These are phyloP conservation scores for Samia ricini DNA, from an alignment of 1,140 invertebrate species.

Conservation along the genomic window DNA sequence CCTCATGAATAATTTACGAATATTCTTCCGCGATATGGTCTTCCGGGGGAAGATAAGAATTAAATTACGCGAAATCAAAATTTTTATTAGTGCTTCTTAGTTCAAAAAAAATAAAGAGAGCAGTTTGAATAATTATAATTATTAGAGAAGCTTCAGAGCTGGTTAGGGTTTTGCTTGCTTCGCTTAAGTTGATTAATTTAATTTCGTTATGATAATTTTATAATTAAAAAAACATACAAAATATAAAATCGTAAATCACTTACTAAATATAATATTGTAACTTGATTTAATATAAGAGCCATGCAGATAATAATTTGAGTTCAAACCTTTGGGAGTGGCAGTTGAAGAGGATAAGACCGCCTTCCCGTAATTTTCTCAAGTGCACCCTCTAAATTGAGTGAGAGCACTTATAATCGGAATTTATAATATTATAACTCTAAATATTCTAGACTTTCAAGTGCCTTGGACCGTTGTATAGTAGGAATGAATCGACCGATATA, in stretches of 20 bases:
- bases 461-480: constrained; percentile 31
- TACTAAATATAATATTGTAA: constrained; percentile 22
- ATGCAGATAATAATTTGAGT: constrained; percentile 56
- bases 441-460: constrained; percentile 47
- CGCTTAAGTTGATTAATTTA: not conserved
- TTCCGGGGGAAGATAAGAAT: constrained; percentile 61
- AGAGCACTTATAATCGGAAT: constrained; percentile 69
- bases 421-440: constrained; percentile 73
- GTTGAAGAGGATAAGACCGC: constrained; percentile 60
- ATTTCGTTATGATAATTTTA: not conserved
- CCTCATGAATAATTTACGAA: constrained; percentile 75
- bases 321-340: constrained; percentile 56
- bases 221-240: not conserved
- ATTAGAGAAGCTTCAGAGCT: constrained; percentile 35
- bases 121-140: constrained; percentile 67
- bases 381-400: constrained; percentile 57
- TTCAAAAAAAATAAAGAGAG: constrained; percentile 58
- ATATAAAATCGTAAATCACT: constrained; percentile 21
- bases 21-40: constrained; percentile 70
- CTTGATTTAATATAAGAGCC: constrained; percentile 32
- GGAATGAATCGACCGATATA: constrained; percentile 35
- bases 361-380: constrained; percentile 72
- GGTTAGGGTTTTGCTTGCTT: constrained; percentile 25
- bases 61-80: constrained; percentile 68
- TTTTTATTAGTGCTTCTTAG: constrained; percentile 46